Evolutionary conservation across 2,797 vertebrate species (phyloP), one percentile per base, ranked within the genome.

Genomic region (Xenopus petersii): DNA sequence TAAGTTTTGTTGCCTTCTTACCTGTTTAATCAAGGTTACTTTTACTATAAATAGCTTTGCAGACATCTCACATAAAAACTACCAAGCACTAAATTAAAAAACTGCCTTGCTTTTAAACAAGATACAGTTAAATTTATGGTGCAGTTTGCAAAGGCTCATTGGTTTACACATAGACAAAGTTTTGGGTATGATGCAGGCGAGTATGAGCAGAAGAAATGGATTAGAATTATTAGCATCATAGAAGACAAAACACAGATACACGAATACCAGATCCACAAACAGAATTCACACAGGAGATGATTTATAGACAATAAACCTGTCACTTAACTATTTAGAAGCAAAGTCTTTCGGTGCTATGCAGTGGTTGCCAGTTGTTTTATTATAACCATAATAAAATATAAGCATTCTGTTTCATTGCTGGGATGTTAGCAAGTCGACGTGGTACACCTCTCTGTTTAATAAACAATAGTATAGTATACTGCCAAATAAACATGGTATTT

Each of bases 61-160:
- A 81, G 89, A 92, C 88, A 91, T 84, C 89, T 86, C 87, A 82
- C 88, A 91, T 91, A 89, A 91, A 89, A 87, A 91, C 87, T 87
- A 90, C 83, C 88, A 89, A 90, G 90, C 86, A 91, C 89, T 92
- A 89, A 91, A 92, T 90, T 85, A 89, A 86, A 91, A 90, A 90
- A 54, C 77, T 79, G 77, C 71, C 77, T 79, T 79, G 77, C 67
- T 62, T 74, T 79, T 74, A 84, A 85, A 10, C 80, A 88, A 87
- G 83, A 68, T 86, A 86, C 87, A 88, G 89, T 91, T 89, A 92
- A 91, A 91, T 93, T 92, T 91, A 91, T 90, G 90, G 87, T 88
- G 89, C 89, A 90, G 83, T 81, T 83, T 81, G 86, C 85, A 81
- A 84, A 89, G 82, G 75, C 74, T 87, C 82, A 84, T 83, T 89